Evolutionary conservation across 2,797 vertebrate species (phyloP), one percentile per base, ranked within the genome.

Genomic region (Paratrypauchen microcephalus): DNA sequence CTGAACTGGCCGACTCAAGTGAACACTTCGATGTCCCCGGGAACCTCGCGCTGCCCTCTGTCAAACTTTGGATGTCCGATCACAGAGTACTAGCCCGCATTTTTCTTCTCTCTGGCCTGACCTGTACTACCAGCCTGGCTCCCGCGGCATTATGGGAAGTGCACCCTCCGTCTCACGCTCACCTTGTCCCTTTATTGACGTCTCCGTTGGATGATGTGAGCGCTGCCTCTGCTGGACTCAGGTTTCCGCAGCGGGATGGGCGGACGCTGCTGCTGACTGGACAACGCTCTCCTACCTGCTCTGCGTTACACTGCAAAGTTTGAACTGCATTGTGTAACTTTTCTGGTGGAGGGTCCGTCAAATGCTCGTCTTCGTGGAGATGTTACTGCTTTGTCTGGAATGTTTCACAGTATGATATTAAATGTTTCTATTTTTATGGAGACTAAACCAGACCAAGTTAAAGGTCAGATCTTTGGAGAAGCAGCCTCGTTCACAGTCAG

Each of bases 171-270:
- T 50, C 24, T 68, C 65, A 72, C 61, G 56, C 77, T 89, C 90
- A 88, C 85, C 87, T 87, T 89, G 83, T 84, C 83, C 86, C 82
- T 85, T 90, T 90, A 90, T 91, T 89, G 90, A 92, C 87, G 86
- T 87, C 85, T 88, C 83, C 71, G 85, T 88, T 60, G 68, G 73
- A 71, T 66, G 75, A 60, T 69, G 70, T 79, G 81, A 86, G 81
- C 79, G 41, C 41, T 45, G 41, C 41, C 41, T 45, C 41, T 45
- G 41, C 41, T 45, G 15, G 13, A 45, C 64, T 82, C 81, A 64
- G 72, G 79, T 82, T 81, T 78, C 24, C 36, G 72, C 75, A 83
- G 64, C 54, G 70, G 74, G 62, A 77, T 66, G 71, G 64, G 50
- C 70, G 68, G 73, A 81, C 79, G 73, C 80, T 71, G 77, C 79